Percentiles rank a stretch among this genome's conserved stretches.
These are phyloP conservation scores for Trichogramma pretiosum DNA, from an alignment of 1,140 invertebrate genomes.

Conservation along the genomic window DNA sequence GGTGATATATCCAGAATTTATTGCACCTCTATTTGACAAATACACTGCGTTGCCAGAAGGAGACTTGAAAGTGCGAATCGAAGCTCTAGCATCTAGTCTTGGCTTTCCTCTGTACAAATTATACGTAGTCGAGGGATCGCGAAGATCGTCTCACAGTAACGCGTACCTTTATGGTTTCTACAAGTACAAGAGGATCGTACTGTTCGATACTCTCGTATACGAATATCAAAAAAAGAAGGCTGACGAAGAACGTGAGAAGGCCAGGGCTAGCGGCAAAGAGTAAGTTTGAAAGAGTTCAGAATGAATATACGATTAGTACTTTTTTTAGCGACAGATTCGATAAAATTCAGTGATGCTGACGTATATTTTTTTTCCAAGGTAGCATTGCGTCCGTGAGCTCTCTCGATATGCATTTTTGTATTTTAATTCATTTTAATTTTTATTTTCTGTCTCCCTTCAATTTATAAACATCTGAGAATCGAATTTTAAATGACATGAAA, in stretches of 20 bases:
- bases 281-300: too few relatives aligned
- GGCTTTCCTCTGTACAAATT: conserved; percentile 92
- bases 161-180: conserved; percentile 98
- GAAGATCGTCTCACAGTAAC: conserved; percentile 92
- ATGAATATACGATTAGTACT: too few relatives aligned
- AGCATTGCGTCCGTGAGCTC: too few relatives aligned
- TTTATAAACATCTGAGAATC: too few relatives aligned
- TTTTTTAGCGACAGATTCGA: too few relatives aligned
- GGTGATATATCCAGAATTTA: conserved; percentile 92
- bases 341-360: too few relatives aligned
- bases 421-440: too few relatives aligned
- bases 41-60: conserved; percentile 94
- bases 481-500: too few relatives aligned
- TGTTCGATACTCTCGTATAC: conserved; percentile 88
- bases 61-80: conserved; percentile 75
- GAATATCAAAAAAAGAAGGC: conserved; percentile 52
- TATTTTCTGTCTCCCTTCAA: too few relatives aligned
- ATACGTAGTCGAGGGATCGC: conserved; percentile 96
- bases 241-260: conserved; percentile 45
- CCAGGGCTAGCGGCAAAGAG: conserved; percentile 72
- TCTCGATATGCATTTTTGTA: too few relatives aligned
- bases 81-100: conserved; percentile 76
- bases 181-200: conserved; percentile 95
- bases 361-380: too few relatives aligned
- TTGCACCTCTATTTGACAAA: conserved; percentile 97